phyloP scores from a whole-genome alignment of 37 sponge, comb jelly and placozoan genomes.

The Oopsacas minuta region DNA sequence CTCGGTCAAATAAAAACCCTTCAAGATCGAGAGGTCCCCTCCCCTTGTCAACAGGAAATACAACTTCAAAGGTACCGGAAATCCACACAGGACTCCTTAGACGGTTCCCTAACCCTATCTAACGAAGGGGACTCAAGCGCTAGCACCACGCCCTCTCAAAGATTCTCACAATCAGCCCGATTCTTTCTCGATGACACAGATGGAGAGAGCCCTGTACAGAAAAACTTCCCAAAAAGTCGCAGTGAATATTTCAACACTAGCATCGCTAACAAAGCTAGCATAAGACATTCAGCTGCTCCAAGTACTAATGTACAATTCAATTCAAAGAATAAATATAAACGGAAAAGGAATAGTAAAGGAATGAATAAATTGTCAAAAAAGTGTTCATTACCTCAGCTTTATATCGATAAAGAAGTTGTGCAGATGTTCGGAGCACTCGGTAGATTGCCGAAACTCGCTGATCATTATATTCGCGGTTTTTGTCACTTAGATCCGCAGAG shows the following conservation, averaged over 20 bases:
- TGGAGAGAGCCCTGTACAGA: background rate
- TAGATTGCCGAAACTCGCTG: background rate
- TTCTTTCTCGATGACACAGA: background rate
- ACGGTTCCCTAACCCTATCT: background rate
- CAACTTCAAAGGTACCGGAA: constrained; percentile 2
- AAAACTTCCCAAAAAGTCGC: background rate
- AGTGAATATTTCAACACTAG: background rate
- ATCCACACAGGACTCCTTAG: background rate
- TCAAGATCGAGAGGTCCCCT: background rate
- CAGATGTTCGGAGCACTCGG: background rate
- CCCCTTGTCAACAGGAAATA: background rate
- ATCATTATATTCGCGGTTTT: constrained; percentile 20
- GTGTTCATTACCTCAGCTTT: background rate
- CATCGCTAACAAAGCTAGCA: background rate
- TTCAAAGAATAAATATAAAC: background rate
- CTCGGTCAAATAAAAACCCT: background rate
- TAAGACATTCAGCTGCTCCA: background rate
- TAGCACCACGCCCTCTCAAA: background rate
- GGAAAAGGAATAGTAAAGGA: background rate
- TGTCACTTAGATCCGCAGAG: constrained; percentile 5
- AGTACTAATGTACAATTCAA: background rate
- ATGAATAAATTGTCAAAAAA: background rate
- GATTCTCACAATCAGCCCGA: background rate
- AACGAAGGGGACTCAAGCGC: background rate
- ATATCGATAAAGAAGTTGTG: background rate